A percentile compares a stretch with the other conserved stretches of the same genome.
Conservation (phyloP, 2,888 invertebrate species). For the Caenorhabditis wallacei region DNA sequence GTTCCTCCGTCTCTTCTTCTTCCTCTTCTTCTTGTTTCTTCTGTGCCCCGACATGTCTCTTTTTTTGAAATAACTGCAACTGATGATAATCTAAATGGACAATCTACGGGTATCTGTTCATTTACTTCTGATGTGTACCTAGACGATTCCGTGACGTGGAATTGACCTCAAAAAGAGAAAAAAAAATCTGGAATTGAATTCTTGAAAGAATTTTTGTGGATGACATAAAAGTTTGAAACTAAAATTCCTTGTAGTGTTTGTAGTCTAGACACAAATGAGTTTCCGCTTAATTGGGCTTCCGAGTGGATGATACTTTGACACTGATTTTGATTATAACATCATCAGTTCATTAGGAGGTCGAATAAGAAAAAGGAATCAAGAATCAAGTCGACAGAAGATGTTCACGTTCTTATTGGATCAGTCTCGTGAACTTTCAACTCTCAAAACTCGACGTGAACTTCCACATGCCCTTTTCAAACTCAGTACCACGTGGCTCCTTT, state of each 20-base stretch:
- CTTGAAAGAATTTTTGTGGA: neutral
- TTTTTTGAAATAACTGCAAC: constrained; percentile 12
- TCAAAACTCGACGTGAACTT: neutral
- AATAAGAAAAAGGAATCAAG: neutral
- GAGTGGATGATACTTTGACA: constrained; percentile 15
- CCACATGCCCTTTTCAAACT: too few relatives aligned
- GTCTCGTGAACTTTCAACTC: neutral
- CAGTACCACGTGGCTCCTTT: too few relatives aligned
- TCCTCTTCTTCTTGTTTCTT: constrained; percentile 2
- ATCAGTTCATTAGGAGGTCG: neutral
- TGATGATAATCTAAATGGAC: constrained; percentile 28
- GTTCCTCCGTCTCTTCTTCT: neutral
- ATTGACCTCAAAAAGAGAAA: neutral
- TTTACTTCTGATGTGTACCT: neutral
- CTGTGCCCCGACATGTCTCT: neutral
- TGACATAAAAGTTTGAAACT: neutral
- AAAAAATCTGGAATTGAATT: neutral
- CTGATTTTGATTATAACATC: constrained; percentile 1
- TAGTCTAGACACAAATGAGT: constrained; percentile 22
- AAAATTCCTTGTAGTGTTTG: constrained; percentile 1
- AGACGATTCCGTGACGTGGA: constrained; percentile 18
- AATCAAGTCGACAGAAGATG: too few relatives aligned
- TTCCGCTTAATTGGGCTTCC: neutral
- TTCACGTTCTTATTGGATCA: too few relatives aligned
- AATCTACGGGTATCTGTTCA: neutral